Evolutionary conservation across 2,113 vertebrate genomes (phyloP).

Genomic region (Glaucidium brasilianum): DNA sequence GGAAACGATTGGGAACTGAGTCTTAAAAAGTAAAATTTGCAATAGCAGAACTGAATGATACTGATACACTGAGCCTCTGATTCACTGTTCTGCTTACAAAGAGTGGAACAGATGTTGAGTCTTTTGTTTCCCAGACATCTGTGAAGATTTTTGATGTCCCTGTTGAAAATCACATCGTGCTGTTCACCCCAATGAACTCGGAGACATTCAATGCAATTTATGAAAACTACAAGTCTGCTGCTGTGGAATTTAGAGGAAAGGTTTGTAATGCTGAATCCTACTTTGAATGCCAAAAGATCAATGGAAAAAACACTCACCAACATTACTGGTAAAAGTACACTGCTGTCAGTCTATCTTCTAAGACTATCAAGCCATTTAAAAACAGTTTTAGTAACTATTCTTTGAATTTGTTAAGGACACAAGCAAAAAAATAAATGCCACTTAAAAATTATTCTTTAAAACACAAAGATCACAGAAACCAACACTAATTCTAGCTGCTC

Average conservation of each 20-base stretch:
- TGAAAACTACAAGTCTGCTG: conserved; percentile 72
- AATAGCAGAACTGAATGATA: not conserved
- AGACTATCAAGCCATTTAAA: not conserved
- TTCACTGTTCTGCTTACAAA: conserved; percentile 20
- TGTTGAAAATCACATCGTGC: conserved; percentile 85
- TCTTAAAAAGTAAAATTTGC: not conserved
- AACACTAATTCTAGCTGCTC: not conserved
- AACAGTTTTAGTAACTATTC: not conserved
- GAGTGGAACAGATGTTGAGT: conserved; percentile 20
- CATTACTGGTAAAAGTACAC: not conserved
- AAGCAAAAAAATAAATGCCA: not conserved
- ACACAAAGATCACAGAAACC: not conserved
- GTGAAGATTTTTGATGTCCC: conserved; percentile 82
- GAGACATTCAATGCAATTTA: conserved; percentile 68
- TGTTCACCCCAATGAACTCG: conserved; percentile 81
- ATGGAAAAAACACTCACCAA: not conserved
- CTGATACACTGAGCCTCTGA: not conserved
- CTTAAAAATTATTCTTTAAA: not conserved
- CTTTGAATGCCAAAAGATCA: not conserved
- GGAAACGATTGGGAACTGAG: not conserved
- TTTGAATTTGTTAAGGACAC: not conserved
- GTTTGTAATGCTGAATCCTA: conserved; percentile 63
- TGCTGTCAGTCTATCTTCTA: not conserved
- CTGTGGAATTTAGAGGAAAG: conserved; percentile 82
- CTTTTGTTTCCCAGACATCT: conserved; percentile 78